Conservation (phyloP, 2,113 vertebrate species). For the Oncorhynchus tshawytscha region DNA sequence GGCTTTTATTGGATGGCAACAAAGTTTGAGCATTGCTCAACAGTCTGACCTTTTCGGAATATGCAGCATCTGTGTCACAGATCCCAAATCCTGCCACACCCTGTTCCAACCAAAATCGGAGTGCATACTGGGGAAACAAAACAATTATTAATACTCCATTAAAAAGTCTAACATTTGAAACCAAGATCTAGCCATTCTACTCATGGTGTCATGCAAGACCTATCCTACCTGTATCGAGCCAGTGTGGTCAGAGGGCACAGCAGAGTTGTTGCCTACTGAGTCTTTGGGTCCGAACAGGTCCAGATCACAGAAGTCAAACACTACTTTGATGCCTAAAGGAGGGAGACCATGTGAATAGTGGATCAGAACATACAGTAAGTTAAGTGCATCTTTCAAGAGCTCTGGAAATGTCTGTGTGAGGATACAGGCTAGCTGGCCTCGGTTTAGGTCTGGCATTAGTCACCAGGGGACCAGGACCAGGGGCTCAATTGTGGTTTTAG, state of each 20-base stretch:
- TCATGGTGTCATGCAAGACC: no score
- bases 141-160: no score
- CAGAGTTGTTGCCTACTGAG: constrained; percentile 6
- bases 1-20: no score
- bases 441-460: no score
- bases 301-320: constrained; percentile 68
- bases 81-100: constrained; percentile 71
- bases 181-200: not conserved
- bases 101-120: constrained; percentile 69
- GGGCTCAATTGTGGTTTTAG: no score
- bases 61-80: constrained; percentile 66
- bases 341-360: not conserved
- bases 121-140: constrained; percentile 41
- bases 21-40: not conserved
- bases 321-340: constrained; percentile 62
- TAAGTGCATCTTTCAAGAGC: no score
- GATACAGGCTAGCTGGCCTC: no score
- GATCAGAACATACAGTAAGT: no score
- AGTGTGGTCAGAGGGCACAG: constrained; percentile 7
- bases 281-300: constrained; percentile 26
- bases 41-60: constrained; percentile 60
- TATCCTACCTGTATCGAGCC: constrained; percentile 36
- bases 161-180: no score
- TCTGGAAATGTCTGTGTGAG: no score
- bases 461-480: no score